Conservation (phyloP, 1,140 invertebrate genomes). For the Habropoda laboriosa region DNA sequence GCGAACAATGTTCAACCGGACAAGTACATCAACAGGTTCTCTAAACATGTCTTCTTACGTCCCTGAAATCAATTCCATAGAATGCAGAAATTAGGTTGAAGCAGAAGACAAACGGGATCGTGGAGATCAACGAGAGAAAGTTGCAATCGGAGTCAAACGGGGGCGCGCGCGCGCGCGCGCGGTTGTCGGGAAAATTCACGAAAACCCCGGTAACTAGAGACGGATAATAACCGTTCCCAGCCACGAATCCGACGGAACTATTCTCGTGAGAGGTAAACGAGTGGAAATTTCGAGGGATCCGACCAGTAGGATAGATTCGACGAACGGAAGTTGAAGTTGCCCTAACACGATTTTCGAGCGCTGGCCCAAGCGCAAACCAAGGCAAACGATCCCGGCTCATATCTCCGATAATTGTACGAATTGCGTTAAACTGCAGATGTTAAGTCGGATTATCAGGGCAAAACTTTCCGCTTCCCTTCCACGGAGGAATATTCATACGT, state of each 20-base stretch:
- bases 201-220: conserved; percentile 10
- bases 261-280: background rate
- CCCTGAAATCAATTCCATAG: background rate
- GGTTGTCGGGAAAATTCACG: conserved; percentile 8
- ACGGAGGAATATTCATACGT: conserved; percentile 52
- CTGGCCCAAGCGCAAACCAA: background rate
- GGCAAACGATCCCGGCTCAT: conserved; percentile 27
- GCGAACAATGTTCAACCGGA: background rate
- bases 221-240: conserved; percentile 1
- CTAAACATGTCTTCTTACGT: no score
- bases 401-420: conserved; percentile 56
- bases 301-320: background rate
- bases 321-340: background rate
- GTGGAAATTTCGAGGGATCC: conserved; percentile 5
- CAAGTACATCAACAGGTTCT: no score
- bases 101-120: conserved; percentile 4
- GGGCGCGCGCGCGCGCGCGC: background rate
- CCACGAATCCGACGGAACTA: background rate
- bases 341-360: background rate
- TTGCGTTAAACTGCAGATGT: conserved; percentile 50
- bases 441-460: conserved; percentile 61
- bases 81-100: background rate
- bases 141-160: background rate
- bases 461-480: conserved; percentile 49
- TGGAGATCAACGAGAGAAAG: conserved; percentile 12